phyloP scores from a whole-genome alignment of 2,888 invertebrate species.

The Carterocephalus palaemon region DNA sequence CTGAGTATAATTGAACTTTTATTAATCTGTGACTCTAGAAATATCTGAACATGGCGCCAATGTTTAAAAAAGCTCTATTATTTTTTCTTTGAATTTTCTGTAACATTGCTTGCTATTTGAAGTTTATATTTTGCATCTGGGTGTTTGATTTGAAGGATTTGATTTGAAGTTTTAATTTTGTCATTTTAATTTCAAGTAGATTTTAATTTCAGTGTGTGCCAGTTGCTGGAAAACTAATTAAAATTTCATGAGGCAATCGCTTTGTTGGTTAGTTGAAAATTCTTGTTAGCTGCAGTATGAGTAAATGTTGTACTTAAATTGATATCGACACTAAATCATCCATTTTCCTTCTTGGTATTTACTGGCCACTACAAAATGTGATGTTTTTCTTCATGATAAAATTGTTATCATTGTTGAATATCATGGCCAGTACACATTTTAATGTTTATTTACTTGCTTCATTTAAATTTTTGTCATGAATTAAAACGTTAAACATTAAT shows the following conservation, averaged over 20 bases:
- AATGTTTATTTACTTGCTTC: too few relatives aligned
- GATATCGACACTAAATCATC: background rate
- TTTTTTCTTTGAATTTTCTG: too few relatives aligned
- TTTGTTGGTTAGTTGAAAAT: conserved; percentile 42
- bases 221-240: conserved; percentile 49
- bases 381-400: too few relatives aligned
- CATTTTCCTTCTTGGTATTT: conserved; percentile 3
- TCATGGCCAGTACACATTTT: too few relatives aligned
- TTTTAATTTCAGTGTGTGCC: conserved; percentile 54
- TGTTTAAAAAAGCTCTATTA: too few relatives aligned
- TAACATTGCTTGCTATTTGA: background rate
- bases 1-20: too few relatives aligned
- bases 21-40: too few relatives aligned
- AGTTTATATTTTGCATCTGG: conserved; percentile 20
- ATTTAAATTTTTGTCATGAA: too few relatives aligned
- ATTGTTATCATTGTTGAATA: too few relatives aligned
- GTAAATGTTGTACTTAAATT: background rate
- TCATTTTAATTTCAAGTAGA: conserved; percentile 40
- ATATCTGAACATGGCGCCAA: too few relatives aligned
- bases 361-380: too few relatives aligned
- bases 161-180: conserved; percentile 48
- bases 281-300: conserved; percentile 20
- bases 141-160: background rate
- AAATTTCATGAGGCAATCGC: conserved; percentile 36
- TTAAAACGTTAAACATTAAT: too few relatives aligned